Conservation (phyloP, 2,113 vertebrate species). For the Dascyllus trimaculatus region DNA sequence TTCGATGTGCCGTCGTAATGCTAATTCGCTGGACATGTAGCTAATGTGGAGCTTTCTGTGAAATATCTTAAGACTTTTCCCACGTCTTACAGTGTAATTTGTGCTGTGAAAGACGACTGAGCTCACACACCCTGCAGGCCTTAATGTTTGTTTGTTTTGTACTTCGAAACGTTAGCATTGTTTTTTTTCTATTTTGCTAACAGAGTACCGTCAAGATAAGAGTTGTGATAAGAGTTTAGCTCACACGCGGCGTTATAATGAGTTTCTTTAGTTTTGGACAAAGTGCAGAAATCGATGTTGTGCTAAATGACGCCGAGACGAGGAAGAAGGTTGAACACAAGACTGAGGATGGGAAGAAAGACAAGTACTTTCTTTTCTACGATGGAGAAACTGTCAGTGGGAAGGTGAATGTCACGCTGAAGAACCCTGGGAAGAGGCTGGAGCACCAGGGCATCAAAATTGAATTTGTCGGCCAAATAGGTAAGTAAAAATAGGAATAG, state of each 20-base stretch:
- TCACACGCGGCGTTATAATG: constrained; percentile 81
- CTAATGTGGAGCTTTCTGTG: constrained; percentile 31
- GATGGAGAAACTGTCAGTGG: constrained; percentile 97
- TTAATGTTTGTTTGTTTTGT: constrained; percentile 28
- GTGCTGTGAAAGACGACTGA: background rate
- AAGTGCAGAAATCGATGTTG: constrained; percentile 94
- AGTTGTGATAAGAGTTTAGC: background rate
- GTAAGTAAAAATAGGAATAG: constrained; percentile 71
- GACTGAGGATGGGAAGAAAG: constrained; percentile 96
- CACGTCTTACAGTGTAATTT: background rate
- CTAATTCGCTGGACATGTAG: constrained; percentile 62
- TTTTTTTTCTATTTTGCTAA: constrained; percentile 14
- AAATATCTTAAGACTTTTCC: constrained; percentile 26
- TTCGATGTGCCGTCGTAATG: constrained; percentile 18
- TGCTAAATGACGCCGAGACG: constrained; percentile 93
- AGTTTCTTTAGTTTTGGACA: constrained; percentile 98
- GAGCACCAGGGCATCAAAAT: constrained; percentile 98
- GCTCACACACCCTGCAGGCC: constrained; percentile 31
- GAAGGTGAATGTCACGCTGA: constrained; percentile 92
- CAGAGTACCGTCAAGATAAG: background rate
- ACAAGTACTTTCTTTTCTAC: constrained; percentile 96
- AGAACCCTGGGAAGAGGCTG: constrained; percentile 93
- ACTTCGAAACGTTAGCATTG: constrained; percentile 16
- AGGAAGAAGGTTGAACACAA: constrained; percentile 95
- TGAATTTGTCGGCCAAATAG: constrained; percentile 98